Evolutionary conservation across 2,113 vertebrate species (phyloP).

Genomic region (Ceratotherium simum): DNA sequence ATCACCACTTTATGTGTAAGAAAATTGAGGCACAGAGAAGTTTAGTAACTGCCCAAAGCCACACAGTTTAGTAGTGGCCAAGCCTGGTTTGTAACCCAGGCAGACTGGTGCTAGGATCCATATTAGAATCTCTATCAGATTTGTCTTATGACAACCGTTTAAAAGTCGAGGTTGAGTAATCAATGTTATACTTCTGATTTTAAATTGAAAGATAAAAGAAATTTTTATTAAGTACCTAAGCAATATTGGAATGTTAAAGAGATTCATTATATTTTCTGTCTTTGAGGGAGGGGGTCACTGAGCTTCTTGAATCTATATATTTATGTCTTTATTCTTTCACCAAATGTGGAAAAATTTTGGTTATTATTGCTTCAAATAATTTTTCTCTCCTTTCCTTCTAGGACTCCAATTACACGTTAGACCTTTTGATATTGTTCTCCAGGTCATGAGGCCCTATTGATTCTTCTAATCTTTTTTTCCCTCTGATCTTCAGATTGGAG

Average conservation of each 20-base stretch:
- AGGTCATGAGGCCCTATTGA: not conserved
- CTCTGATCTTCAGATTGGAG: not conserved
- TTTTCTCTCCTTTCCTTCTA: not conserved
- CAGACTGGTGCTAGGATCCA: not conserved
- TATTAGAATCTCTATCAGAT: not conserved
- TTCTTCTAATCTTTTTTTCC: not conserved
- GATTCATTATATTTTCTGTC: constrained; percentile 1
- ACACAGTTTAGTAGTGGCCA: not conserved
- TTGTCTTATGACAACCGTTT: constrained; percentile 14
- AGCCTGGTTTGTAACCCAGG: not conserved
- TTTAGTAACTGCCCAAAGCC: not conserved
- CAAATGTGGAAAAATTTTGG: not conserved
- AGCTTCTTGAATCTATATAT: not conserved
- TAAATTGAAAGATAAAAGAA: not conserved
- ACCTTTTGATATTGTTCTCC: not conserved
- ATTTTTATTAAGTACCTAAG: constrained; percentile 21
- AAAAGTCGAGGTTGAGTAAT: constrained; percentile 6
- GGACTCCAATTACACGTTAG: not conserved
- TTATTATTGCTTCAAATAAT: not conserved
- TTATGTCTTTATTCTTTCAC: not conserved
- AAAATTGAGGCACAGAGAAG: not conserved
- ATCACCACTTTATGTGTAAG: not conserved
- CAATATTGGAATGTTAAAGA: not conserved
- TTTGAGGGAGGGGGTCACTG: not conserved
- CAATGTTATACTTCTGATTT: constrained; percentile 29